Conservation (phyloP, 2,113 vertebrate species). For the Caranx melampygus region DNA sequence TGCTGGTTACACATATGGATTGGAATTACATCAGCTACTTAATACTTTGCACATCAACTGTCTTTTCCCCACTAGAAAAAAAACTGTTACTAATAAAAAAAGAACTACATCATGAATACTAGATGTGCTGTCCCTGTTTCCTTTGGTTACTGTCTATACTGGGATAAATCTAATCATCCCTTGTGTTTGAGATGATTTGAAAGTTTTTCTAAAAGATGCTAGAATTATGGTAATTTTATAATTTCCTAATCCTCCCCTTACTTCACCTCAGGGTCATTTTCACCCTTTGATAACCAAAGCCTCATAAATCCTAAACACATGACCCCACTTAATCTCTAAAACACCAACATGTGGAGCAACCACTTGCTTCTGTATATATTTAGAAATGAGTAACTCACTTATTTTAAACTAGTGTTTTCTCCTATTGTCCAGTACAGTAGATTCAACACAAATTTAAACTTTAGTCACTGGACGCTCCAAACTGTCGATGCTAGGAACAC, state of each 20-base stretch:
- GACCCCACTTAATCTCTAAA: slow-evolving; percentile 76
- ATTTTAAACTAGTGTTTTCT: background rate
- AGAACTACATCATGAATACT: background rate
- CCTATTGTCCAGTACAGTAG: background rate
- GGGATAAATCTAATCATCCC: background rate
- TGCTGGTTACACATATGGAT: slow-evolving; percentile 24
- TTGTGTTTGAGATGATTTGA: background rate
- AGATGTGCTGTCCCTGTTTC: background rate
- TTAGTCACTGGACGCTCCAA: background rate
- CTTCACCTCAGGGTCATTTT: slow-evolving; percentile 54
- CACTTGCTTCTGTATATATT: slow-evolving; percentile 55
- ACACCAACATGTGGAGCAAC: slow-evolving; percentile 49
- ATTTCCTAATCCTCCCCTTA: slow-evolving; percentile 33
- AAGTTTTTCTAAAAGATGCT: background rate
- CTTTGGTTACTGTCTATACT: background rate
- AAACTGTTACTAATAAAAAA: background rate
- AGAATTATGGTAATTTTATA: slow-evolving; percentile 4
- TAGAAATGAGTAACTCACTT: slow-evolving; percentile 20
- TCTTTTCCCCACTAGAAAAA: background rate
- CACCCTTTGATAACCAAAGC: slow-evolving; percentile 76
- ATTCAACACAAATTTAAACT: background rate
- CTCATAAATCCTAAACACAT: slow-evolving; percentile 81
- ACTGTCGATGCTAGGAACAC: slow-evolving; percentile 4
- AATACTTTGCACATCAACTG: background rate
- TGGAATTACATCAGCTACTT: background rate